These are phyloP conservation scores for Caenorhabditis macrosperma DNA, from an alignment of 2,888 invertebrate species.

Conservation along the genomic window DNA sequence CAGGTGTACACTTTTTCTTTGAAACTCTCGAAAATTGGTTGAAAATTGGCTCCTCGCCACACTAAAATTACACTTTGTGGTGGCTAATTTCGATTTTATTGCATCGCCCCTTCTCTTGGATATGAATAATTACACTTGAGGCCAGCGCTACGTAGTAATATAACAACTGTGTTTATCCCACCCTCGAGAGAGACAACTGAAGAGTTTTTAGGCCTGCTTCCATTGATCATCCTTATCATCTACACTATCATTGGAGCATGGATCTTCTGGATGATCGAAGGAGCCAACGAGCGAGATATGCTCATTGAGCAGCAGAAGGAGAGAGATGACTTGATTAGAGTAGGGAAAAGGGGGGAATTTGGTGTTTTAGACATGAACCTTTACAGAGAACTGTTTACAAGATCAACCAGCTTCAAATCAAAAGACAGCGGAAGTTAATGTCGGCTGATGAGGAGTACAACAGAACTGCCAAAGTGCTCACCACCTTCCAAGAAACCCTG, in stretches of 20 bases:
- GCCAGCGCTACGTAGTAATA: constrained; percentile 44
- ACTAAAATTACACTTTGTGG: neutral
- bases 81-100: constrained; percentile 1
- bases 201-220: constrained; percentile 61
- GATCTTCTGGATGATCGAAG: constrained; percentile 74
- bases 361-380: neutral
- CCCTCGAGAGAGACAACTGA: neutral
- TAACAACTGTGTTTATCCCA: constrained; percentile 32
- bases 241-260: constrained; percentile 75
- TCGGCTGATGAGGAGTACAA: constrained; percentile 75
- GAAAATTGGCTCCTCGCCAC: neutral
- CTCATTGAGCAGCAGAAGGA: constrained; percentile 69
- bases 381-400: constrained; percentile 75
- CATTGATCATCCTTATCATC: constrained; percentile 66
- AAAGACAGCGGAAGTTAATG: constrained; percentile 59
- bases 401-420: constrained; percentile 72
- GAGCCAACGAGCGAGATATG: constrained; percentile 72
- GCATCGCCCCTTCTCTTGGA: neutral
- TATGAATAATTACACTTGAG: constrained; percentile 43
- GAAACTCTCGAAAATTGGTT: too few species aligned
- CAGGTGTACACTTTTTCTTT: too few species aligned
- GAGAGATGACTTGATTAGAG: constrained; percentile 72
- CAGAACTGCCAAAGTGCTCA: constrained; percentile 72
- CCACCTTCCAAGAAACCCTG: constrained; percentile 70
- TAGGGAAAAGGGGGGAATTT: constrained; percentile 30